Base-by-base conservation (phyloP, 2,888 invertebrate species). In the Axea sp. region DNA sequence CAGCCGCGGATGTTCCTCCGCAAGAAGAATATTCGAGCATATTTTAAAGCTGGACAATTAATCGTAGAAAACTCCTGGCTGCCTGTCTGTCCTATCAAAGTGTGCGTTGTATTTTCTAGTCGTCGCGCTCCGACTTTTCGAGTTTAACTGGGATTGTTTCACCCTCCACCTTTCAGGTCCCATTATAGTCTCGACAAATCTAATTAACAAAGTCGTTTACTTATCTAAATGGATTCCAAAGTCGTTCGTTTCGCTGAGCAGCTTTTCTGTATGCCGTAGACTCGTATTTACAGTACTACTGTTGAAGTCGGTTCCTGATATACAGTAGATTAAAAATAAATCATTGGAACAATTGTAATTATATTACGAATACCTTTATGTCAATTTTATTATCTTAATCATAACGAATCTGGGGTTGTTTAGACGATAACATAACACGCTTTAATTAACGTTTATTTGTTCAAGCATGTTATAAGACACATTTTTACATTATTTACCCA, bases 161-260 rank as follows among this genome's bases (percentile, higher is more conserved):
- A 77, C 79, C 76, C 78, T 78, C 76, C 78, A 78, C 76, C 77
- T 78, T 78, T 76, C 77, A 76, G 69, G 74, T 71, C 59, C 68
- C 76, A 72, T 68, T 79, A 77, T 79, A 79, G 79, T 80, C 81
- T 82, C 80, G 81, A 80, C 81, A 83, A 81, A 83, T 82, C 83
- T 82, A 82, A 83, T 83, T 83, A 83, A 82, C 83, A 80, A 83
- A 83, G 82, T 83, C 83, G 82, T 83, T 83, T 82, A 83, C 80
- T 83, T 83, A 83, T 83, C 82, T 82, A 81, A 83, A 82, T 83
- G 81, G 81, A 82, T 81, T 82, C 80, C 78, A 77, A 76, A 77
- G 79, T 77, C 80, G 79, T 78, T 78, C 80, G 81, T 80, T 81
- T 79, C 73, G 67, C 76, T 74, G 71, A 68, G 74, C 73, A 71